Evolutionary conservation across 2,797 vertebrate genomes (phyloP), one percentile per base, ranked within the genome.

Genomic region (Notamacropus eugenii): DNA sequence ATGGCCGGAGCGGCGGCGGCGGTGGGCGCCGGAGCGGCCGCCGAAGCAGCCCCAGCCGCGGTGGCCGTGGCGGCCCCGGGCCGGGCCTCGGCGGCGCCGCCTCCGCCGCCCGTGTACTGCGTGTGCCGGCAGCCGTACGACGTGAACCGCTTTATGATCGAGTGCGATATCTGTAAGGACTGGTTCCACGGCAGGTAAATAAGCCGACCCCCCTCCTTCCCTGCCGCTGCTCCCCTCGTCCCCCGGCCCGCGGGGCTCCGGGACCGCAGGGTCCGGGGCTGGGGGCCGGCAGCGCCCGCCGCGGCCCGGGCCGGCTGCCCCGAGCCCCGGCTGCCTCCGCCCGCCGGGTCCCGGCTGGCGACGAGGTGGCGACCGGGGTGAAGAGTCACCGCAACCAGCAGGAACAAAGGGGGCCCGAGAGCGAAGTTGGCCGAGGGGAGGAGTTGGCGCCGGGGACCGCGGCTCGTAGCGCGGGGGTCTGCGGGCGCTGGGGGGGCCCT

Each of bases 81-180:
- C 97, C 98, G 98, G 98, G 98, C 98, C 97, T 98, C 98, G 91
- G 98, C 96, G 16, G 93, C 98, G 95, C 98, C 98, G 99, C 99
- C 99, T 99, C 99, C 99, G 98, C 99, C 99, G 98, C 99, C 99
- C 96, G 99, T 99, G 98, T 99, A 99, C 99, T 99, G 99, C 98
- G 99, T 99, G 98, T 99, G 99, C 99, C 99, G 99, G 99, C 99
- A 99, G 99, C 99, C 99, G 93, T 99, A 99, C 99, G 99, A 99
- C 97, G 99, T 99, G 98, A 99, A 98, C 99, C 99, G 99, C 99
- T 99, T 99, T 98, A 99, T 99, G 99, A 99, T 99, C 98, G 99
- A 99, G 98, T 99, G 99, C 98, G 99, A 99, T 98, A 99, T 99
- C 98, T 99, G 99, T 99, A 99, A 99, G 98, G 99, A 99, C 99